A percentile compares a stretch with the other conserved stretches of the same genome.
phyloP scores from a whole-genome alignment of 2,797 vertebrate genomes.

The Lithobates pipiens region DNA sequence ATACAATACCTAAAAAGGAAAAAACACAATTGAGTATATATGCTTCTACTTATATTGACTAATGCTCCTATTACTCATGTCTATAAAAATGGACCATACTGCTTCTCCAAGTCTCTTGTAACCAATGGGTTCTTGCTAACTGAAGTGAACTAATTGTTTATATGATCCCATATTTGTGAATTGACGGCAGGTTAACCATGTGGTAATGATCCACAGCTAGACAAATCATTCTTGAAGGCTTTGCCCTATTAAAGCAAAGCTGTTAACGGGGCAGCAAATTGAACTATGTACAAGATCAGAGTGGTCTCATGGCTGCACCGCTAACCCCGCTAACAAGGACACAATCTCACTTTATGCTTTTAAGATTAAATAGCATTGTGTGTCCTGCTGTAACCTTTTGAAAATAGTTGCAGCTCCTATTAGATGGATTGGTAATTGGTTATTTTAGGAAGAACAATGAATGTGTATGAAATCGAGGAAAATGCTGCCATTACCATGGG shows the following conservation, averaged over 20 bases:
- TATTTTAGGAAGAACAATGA: constrained; percentile 24
- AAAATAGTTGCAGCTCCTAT: neutral
- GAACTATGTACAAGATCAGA: constrained; percentile 35
- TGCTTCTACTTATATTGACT: neutral
- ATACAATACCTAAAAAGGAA: neutral
- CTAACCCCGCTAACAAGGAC: constrained; percentile 33
- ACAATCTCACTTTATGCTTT: constrained; percentile 10
- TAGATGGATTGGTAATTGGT: constrained; percentile 27
- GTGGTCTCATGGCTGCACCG: constrained; percentile 1
- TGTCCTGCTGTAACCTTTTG: neutral
- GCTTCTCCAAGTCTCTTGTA: neutral
- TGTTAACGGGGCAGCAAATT: constrained; percentile 40
- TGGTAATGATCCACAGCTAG: constrained; percentile 42
- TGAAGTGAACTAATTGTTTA: constrained; percentile 46
- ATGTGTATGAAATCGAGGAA: constrained; percentile 7
- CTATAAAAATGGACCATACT: neutral
- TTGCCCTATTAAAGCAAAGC: constrained; percentile 48
- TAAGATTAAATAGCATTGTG: constrained; percentile 22
- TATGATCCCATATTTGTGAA: constrained; percentile 51
- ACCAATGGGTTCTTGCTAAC: constrained; percentile 28
- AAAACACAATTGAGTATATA: too few species aligned
- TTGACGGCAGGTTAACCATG: constrained; percentile 46
- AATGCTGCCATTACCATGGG: constrained; percentile 23
- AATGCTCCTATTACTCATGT: neutral
- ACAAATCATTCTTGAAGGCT: constrained; percentile 46